Evolutionary conservation across 2,797 vertebrate species (phyloP).

Genomic region (Parauchenoglanis ngamensis): DNA sequence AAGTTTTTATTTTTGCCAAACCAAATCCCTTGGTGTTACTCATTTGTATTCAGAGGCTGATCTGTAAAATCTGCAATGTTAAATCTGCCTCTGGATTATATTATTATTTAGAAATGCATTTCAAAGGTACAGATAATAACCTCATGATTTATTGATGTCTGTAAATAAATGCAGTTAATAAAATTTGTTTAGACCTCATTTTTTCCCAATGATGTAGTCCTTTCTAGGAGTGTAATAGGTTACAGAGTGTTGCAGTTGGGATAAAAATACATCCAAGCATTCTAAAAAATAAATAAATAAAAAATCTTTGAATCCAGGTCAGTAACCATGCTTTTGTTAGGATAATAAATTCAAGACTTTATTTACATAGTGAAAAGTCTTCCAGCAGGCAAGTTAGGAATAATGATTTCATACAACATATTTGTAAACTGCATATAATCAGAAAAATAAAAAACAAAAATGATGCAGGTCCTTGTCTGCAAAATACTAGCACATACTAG

Average conservation of each 20-base stretch:
- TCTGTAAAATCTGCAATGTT: neutral
- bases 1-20: conserved; percentile 15
- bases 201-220: neutral
- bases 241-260: neutral
- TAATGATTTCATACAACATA: too few species aligned
- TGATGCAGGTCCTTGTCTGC: neutral
- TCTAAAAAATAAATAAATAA: neutral
- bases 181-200: neutral
- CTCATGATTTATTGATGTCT: neutral
- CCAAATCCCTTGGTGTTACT: neutral
- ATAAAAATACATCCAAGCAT: neutral
- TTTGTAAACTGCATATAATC: neutral
- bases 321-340: neutral
- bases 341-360: neutral
- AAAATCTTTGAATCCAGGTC: conserved; percentile 1
- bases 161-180: neutral
- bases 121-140: neutral
- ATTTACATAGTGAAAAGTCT: neutral
- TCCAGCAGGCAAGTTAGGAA: neutral
- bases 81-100: neutral
- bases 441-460: neutral
- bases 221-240: neutral
- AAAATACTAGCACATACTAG: neutral
- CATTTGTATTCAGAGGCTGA: conserved; percentile 19
- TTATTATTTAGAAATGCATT: conserved; percentile 4